Percentiles rank a stretch among this genome's conserved stretches.
Evolutionary conservation across 2,888 invertebrate species (phyloP).

Genomic region (Bhutanitis thaidina): DNA sequence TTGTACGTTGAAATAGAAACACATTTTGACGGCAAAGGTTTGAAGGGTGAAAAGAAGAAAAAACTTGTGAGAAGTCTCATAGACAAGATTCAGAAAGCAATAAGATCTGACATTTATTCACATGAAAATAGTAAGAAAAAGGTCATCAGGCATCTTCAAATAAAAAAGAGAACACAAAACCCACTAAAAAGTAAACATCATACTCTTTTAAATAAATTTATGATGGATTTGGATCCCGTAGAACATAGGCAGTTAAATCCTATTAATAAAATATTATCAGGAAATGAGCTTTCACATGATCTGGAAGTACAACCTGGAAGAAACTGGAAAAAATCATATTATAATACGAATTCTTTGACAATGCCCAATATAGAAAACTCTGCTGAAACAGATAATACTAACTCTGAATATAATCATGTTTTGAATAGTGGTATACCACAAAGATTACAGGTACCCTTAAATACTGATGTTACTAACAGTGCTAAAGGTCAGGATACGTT

Average conservation of each 20-base stretch:
- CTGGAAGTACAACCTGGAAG: conserved; percentile 23
- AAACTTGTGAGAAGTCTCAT: conserved; percentile 54
- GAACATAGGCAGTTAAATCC: conserved; percentile 46
- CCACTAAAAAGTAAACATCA: conserved; percentile 38
- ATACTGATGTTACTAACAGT: conserved; percentile 35
- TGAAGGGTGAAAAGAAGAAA: conserved; percentile 59
- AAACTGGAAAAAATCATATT: conserved; percentile 36
- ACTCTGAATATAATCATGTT: conserved; percentile 48
- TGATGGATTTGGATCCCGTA: conserved; percentile 29
- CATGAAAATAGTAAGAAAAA: conserved; percentile 31
- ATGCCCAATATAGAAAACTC: conserved; percentile 52
- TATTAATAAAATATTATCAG: conserved; percentile 39
- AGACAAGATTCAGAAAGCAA: conserved; percentile 62
- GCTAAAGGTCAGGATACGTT: conserved; percentile 24
- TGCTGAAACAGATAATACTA: conserved; percentile 49
- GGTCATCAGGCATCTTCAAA: conserved; percentile 35
- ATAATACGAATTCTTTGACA: conserved; percentile 45
- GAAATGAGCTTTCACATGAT: conserved; percentile 1
- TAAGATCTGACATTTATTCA: conserved; percentile 38
- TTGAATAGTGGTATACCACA: conserved; percentile 49
- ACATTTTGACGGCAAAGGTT: conserved; percentile 60
- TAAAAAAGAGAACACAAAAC: conserved; percentile 54
- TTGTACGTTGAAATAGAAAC: conserved; percentile 70
- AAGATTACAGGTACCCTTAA: conserved; percentile 56
- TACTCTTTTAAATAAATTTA: conserved; percentile 30